Evolutionary conservation across 2,888 invertebrate genomes (phyloP).

Genomic region (Parelbella ahira): DNA sequence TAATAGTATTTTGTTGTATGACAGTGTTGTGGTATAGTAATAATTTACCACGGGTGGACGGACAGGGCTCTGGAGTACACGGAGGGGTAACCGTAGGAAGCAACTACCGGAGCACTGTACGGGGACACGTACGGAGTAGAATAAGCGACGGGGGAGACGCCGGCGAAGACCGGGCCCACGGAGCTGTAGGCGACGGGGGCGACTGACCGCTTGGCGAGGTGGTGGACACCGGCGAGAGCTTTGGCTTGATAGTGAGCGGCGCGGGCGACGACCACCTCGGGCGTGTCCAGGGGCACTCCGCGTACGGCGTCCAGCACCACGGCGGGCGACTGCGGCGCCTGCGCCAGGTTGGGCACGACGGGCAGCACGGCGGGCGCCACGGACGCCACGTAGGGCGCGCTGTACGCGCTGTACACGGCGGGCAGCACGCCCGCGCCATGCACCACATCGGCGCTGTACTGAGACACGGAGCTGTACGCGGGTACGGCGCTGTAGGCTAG

Average conservation of each 20-base stretch:
- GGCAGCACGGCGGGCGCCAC: slow-evolving; percentile 35
- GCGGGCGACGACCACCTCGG: slow-evolving; percentile 72
- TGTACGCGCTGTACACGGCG: slow-evolving; percentile 38
- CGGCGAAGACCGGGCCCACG: slow-evolving; percentile 51
- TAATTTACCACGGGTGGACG: slow-evolving; percentile 56
- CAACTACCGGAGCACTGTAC: slow-evolving; percentile 41
- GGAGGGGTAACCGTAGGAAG: slow-evolving; percentile 38
- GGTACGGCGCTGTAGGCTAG: slow-evolving; percentile 46
- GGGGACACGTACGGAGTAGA: slow-evolving; percentile 38
- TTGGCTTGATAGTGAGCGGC: slow-evolving; percentile 69
- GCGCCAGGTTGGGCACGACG: slow-evolving; percentile 41
- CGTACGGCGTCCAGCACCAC: slow-evolving; percentile 64
- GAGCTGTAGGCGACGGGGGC: slow-evolving; percentile 43
- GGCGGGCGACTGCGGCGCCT: slow-evolving; percentile 65
- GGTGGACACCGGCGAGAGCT: slow-evolving; percentile 61
- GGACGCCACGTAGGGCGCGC: slow-evolving; percentile 37
- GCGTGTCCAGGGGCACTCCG: slow-evolving; percentile 73
- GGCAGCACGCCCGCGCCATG: slow-evolving; percentile 45
- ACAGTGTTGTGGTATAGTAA: neutral
- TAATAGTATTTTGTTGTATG: slow-evolving; percentile 19
- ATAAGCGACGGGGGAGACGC: slow-evolving; percentile 38
- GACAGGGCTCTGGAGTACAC: slow-evolving; percentile 43
- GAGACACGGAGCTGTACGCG: slow-evolving; percentile 38
- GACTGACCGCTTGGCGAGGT: slow-evolving; percentile 61
- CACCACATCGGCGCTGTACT: slow-evolving; percentile 52